phyloP scores from a whole-genome alignment of 2,888 invertebrate genomes.

The Spilarctia lutea region DNA sequence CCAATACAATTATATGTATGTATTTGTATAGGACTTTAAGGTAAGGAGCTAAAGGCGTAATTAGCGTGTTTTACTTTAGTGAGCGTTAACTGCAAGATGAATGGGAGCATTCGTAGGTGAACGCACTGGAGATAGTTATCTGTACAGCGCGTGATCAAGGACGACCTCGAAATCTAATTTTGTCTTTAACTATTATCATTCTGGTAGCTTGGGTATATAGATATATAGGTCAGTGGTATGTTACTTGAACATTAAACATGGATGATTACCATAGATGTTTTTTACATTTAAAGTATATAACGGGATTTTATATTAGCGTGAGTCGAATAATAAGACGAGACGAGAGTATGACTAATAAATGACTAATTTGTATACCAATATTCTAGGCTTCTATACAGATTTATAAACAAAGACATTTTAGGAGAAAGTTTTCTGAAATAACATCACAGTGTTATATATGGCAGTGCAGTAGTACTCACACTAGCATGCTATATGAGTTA shows the following conservation, averaged over 20 bases:
- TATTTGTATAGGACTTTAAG: constrained; percentile 14
- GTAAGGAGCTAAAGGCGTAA: constrained; percentile 1
- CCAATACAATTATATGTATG: constrained; percentile 7
- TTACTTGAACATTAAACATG: background rate
- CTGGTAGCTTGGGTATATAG: background rate
- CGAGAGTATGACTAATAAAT: no score
- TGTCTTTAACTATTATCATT: constrained; percentile 14
- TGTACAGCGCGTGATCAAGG: constrained; percentile 22
- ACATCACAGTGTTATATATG: background rate
- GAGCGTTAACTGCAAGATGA: background rate
- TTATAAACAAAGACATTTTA: no score
- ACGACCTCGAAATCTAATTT: constrained; percentile 37
- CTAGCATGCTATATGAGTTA: background rate
- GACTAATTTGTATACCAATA: no score
- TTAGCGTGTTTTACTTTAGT: background rate
- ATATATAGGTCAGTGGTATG: background rate
- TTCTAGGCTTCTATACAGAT: no score
- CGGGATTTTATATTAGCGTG: no score
- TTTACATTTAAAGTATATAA: no score
- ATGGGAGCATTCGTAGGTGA: constrained; percentile 28
- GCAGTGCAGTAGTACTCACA: background rate
- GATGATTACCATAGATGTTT: background rate
- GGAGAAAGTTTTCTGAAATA: background rate
- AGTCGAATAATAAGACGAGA: no score
- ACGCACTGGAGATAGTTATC: constrained; percentile 17